Conservation (phyloP, 2,888 invertebrate species). For the Anorthoa munda region DNA sequence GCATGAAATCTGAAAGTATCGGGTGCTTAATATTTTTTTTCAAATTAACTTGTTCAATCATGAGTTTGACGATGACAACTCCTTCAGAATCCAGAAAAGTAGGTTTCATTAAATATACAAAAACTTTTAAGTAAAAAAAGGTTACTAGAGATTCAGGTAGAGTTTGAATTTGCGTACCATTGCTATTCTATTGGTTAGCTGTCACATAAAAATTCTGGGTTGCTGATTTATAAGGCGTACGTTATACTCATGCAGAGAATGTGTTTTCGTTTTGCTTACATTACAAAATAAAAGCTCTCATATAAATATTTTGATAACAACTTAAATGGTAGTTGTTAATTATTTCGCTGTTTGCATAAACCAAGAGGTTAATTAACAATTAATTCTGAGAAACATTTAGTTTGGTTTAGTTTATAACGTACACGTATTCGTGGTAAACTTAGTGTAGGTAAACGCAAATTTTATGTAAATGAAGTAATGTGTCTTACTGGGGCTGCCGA, state of each 20-base stretch:
- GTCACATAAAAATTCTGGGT: slow-evolving; percentile 62
- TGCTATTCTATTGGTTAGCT: slow-evolving; percentile 61
- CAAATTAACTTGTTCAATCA: neutral
- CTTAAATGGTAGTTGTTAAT: neutral
- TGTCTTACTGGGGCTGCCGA: slow-evolving; percentile 86
- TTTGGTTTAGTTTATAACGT: slow-evolving; percentile 26
- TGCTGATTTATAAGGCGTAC: slow-evolving; percentile 63
- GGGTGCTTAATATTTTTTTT: too few relatives aligned
- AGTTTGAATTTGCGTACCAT: slow-evolving; percentile 57
- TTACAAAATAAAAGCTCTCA: slow-evolving; percentile 22
- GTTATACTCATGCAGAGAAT: slow-evolving; percentile 44
- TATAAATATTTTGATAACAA: slow-evolving; percentile 9
- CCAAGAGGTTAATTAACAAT: slow-evolving; percentile 28
- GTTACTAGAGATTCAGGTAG: slow-evolving; percentile 54
- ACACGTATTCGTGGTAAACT: slow-evolving; percentile 33
- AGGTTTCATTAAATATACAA: neutral
- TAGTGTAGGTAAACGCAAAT: slow-evolving; percentile 35
- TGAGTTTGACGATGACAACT: neutral
- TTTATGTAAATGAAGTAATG: slow-evolving; percentile 50
- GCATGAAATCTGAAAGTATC: too few relatives aligned
- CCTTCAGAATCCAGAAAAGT: neutral
- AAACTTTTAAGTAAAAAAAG: slow-evolving; percentile 5
- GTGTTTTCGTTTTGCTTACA: slow-evolving; percentile 23
- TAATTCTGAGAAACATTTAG: slow-evolving; percentile 37
- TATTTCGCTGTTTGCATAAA: slow-evolving; percentile 27